Conservation (phyloP, 30 jellyfish, hydroid and myxozoan species). For the Catostylus mosaicus region DNA sequence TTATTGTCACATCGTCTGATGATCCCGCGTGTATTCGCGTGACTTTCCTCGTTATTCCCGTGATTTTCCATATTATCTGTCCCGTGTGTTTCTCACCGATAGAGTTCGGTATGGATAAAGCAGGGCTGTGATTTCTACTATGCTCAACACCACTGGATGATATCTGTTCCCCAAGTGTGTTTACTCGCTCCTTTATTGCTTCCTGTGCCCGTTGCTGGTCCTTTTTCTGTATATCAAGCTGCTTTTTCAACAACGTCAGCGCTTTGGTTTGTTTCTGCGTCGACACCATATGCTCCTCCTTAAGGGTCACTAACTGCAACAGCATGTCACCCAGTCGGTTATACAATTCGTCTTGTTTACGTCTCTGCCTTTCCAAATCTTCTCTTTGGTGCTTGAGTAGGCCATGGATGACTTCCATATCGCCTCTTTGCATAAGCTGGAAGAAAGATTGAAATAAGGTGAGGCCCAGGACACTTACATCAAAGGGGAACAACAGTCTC, state of each 20-base stretch:
- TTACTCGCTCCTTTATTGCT: constrained; percentile 67
- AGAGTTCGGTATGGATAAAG: background rate
- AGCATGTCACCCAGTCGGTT: constrained; percentile 83
- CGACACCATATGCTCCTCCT: constrained; percentile 85
- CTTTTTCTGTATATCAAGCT: constrained; percentile 76
- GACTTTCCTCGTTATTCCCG: constrained; percentile 79
- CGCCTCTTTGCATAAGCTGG: constrained; percentile 59
- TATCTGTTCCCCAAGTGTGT: constrained; percentile 62
- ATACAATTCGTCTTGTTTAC: constrained; percentile 77
- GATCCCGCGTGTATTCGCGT: constrained; percentile 79
- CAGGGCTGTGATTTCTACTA: background rate
- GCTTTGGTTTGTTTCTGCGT: constrained; percentile 92
- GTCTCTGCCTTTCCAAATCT: constrained; percentile 78
- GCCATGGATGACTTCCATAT: constrained; percentile 55
- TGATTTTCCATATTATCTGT: constrained; percentile 80
- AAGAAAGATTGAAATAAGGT: too few species aligned
- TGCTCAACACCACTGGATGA: background rate
- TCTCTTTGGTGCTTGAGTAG: constrained; percentile 69
- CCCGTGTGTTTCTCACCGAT: constrained; percentile 51
- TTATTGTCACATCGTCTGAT: constrained; percentile 76
- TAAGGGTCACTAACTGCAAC: constrained; percentile 77
- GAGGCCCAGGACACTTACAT: too few species aligned
- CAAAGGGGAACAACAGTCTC: too few species aligned
- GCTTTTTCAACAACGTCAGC: constrained; percentile 73
- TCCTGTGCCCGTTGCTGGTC: constrained; percentile 76